Percentiles rank a stretch among this genome's conserved stretches.
phyloP scores from a whole-genome alignment of 2,888 invertebrate genomes.

The Pristionchus mayeri region DNA sequence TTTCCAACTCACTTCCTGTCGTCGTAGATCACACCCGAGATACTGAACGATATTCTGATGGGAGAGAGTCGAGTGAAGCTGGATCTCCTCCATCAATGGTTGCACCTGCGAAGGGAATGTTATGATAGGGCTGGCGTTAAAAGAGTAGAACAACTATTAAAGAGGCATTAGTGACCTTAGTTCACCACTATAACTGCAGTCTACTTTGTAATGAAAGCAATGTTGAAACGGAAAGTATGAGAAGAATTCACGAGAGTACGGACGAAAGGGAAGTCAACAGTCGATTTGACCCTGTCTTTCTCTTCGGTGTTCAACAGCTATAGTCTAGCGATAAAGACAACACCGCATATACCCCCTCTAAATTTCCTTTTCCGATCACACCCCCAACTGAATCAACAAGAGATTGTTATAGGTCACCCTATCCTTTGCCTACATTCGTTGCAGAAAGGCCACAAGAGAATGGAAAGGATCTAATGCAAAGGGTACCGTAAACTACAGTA shows the following conservation, averaged over 20 bases:
- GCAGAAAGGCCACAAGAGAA: neutral
- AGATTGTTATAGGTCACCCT: neutral
- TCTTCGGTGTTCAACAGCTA: too few relatives aligned
- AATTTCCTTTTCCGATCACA: neutral
- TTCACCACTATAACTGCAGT: too few relatives aligned
- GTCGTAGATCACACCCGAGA: slow-evolving; percentile 89
- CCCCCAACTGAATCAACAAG: neutral
- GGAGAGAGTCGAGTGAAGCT: slow-evolving; percentile 94
- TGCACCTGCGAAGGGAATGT: slow-evolving; percentile 81
- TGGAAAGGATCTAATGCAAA: too few relatives aligned
- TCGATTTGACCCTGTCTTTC: too few relatives aligned
- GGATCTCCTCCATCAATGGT: slow-evolving; percentile 97
- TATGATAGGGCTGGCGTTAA: neutral
- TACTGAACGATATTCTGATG: slow-evolving; percentile 95
- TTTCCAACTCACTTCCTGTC: slow-evolving; percentile 77
- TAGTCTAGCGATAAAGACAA: slow-evolving; percentile 3
- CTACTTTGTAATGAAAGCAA: neutral
- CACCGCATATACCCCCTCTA: neutral
- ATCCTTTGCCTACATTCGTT: neutral
- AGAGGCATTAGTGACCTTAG: too few relatives aligned
- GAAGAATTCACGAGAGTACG: neutral
- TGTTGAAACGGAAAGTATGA: neutral
- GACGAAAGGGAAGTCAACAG: neutral
- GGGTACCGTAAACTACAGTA: neutral
- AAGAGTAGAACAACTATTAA: too few relatives aligned